Evolutionary conservation across 2,113 vertebrate genomes (phyloP), one percentile per base, ranked within the genome.

Genomic region (Brachypteracias leptosomus): DNA sequence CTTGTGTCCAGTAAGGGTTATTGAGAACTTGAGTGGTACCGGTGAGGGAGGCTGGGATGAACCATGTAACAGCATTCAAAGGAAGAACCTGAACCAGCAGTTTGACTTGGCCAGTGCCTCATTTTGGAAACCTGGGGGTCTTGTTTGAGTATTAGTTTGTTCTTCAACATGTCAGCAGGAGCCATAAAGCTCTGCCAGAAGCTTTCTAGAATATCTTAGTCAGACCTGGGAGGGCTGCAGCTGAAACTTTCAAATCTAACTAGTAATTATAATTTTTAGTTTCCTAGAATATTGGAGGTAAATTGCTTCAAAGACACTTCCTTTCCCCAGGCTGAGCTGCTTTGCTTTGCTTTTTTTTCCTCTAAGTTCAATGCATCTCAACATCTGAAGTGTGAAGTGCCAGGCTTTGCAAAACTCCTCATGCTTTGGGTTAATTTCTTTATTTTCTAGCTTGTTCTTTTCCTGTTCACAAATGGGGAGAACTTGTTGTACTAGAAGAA

Each of bases 121-220:
- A 11, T 83, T 92, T 78, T 89, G 68, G 84, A 90, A 93, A 93
- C 61, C 18, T 65, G 25, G 52, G 86, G 86, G 84, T 93, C 92
- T 91, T 80, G 24, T 86, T 90, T 86, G 61, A 0, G 0, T 76
- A 26, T 86, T 85, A 71, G 54, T 95, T 77, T 83, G 19, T 79
- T 91, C 82, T 67, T 66, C 4, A 5, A 13, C 68, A 31, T 71
- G 77, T 55, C 75, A 74, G 72, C 42, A 73, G 72, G 47, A 94
- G 72, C 86, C 68, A 77, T 57, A 81, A 74, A 91, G 72, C 3
- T 2, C 59, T 90, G 73, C 83, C 65, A 86, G 61, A 88, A 92
- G 72, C 57, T 65, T 66, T 95, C 40, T 71, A 86, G 68, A 92
- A n/a, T 77, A 84, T 55, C 55, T 19, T 78, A 90, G 76, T 85